Base-by-base conservation (phyloP, 2,797 vertebrate genomes). In the Pyrocephalus nanus region DNA sequence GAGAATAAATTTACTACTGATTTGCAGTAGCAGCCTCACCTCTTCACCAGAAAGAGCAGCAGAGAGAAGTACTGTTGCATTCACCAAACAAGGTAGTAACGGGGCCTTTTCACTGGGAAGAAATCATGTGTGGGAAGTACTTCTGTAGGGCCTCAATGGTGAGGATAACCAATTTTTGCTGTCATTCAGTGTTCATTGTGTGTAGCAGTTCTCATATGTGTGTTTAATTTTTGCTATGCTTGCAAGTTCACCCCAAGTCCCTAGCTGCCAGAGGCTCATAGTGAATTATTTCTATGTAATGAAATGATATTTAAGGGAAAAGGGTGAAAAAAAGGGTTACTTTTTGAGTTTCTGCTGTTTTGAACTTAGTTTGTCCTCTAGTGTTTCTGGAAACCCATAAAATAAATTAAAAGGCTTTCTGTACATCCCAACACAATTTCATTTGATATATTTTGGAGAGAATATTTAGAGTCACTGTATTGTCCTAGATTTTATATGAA, bases 401-500 rank as follows among this genome's bases (percentile, higher is more conserved):
- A 92, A 79, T 69, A 54, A 50, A 70, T 73, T 47, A 1, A 67
- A 84, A 75, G 10, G 3, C 12, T 30, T 62, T 79, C 14, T 77
- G 0, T 78, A 29, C 78, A 51, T 75, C n/a, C 27, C 17, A 61
- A 43, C 22, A 67, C 30, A 45, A 45, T 77, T 71, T 76, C 1
- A 32, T 92, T 77, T 80, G 8, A n/a, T 72, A 5, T 69, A 34
- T 86, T 89, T 95, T 86, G 30, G 30, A 83, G 61, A 32, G 34
- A 77, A 27, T 85, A 74, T 43, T 65, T 69, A 32, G 21, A 91
- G 72, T 66, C 36, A 32, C 20, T 80, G 6, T 77, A 86, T 93
- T 95, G 60, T 57, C 70, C 38, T 80, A 86, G 32, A 55, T 94
- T 87, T 96, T 65, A 17, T 77, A 62, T 62, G 42, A 77, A 92